phyloP scores from a whole-genome alignment of 2,888 invertebrate species.

The Oxytorus armatus region DNA sequence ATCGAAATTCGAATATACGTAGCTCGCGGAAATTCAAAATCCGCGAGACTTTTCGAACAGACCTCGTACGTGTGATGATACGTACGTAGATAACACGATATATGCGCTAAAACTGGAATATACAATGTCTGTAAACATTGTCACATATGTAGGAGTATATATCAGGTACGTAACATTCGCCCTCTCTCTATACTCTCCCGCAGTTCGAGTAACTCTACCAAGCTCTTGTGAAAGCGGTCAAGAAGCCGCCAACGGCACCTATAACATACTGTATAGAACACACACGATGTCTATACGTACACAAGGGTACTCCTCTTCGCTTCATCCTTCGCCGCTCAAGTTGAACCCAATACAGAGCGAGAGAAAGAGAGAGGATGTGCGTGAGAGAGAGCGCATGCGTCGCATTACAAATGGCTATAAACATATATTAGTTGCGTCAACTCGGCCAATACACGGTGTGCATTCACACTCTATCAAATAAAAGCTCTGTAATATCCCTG shows the following conservation, averaged over 20 bases:
- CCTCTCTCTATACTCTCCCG: constrained; percentile 17
- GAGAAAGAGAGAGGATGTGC: not conserved
- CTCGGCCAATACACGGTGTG: too few species aligned
- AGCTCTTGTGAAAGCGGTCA: constrained; percentile 67
- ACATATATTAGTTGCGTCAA: not conserved
- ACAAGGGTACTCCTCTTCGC: constrained; percentile 29
- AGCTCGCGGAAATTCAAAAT: too few species aligned
- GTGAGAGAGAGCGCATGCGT: not conserved
- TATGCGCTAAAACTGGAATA: constrained; percentile 25
- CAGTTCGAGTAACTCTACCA: constrained; percentile 45
- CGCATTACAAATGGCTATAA: not conserved
- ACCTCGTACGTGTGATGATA: too few species aligned
- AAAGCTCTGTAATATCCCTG: too few species aligned
- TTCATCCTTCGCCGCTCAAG: constrained; percentile 37
- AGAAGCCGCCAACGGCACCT: constrained; percentile 59
- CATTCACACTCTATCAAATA: too few species aligned
- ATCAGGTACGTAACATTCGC: not conserved
- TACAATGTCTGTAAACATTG: constrained; percentile 51
- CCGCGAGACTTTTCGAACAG: too few species aligned
- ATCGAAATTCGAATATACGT: too few species aligned
- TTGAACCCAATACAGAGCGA: constrained; percentile 47
- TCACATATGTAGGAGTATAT: constrained; percentile 47
- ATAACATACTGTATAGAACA: not conserved
- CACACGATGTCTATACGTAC: constrained; percentile 14
- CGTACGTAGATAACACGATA: not conserved